Percentiles rank a stretch among this genome's conserved stretches.
Conservation (phyloP, 2,113 vertebrate genomes). For the Takifugu flavidus region DNA sequence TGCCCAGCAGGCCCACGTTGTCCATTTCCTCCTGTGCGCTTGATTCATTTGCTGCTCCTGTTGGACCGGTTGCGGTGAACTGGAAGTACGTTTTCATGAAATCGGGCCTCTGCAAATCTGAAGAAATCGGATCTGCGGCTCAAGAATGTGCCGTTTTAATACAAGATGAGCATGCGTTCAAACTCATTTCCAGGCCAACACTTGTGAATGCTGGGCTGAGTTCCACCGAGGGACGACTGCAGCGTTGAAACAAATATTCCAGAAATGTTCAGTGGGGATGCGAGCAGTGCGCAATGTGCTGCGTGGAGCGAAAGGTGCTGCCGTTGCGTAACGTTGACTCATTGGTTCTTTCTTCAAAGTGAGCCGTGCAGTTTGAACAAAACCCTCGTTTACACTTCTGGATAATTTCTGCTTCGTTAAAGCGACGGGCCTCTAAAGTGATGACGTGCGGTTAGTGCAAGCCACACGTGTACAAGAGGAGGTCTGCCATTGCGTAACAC, state of each 20-base stretch:
- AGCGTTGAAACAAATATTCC: not conserved
- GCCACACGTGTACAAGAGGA: too few species aligned
- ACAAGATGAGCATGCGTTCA: too few species aligned
- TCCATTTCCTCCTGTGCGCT: not conserved
- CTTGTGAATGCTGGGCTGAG: not conserved
- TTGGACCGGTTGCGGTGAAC: not conserved
- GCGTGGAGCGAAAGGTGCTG: slow-evolving; percentile 17
- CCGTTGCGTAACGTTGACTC: slow-evolving; percentile 28
- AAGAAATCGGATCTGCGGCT: too few species aligned
- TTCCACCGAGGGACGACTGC: not conserved
- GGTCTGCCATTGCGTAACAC: too few species aligned
- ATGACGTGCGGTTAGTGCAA: not conserved
- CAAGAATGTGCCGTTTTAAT: too few species aligned
- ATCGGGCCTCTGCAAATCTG: too few species aligned
- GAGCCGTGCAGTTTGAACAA: not conserved
- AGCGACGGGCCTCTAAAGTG: slow-evolving; percentile 9
- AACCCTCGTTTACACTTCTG: slow-evolving; percentile 4
- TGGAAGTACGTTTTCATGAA: not conserved
- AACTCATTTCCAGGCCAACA: not conserved
- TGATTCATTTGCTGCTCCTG: too few species aligned
- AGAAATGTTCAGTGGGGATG: slow-evolving; percentile 2
- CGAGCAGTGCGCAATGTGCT: slow-evolving; percentile 14
- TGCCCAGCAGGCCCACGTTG: not conserved
- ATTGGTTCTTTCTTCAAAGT: slow-evolving; percentile 5
- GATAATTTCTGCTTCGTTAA: slow-evolving; percentile 9